A percentile compares a stretch with the other conserved stretches of the same genome.
These are phyloP conservation scores for Schizothorax lantsangensis DNA, from an alignment of 2,797 vertebrate genomes.

Conservation along the genomic window DNA sequence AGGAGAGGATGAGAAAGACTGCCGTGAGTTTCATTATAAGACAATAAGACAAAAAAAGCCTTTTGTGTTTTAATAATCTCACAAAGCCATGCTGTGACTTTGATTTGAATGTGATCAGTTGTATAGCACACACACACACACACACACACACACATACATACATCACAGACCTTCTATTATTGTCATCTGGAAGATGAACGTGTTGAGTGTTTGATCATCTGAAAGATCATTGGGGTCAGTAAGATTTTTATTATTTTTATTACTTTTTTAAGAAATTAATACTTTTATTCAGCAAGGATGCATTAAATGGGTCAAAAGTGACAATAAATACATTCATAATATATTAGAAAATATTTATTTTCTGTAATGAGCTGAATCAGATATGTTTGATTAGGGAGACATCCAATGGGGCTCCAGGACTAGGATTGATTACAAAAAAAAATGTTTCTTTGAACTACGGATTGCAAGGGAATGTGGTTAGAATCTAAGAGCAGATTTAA, in stretches of 20 bases:
- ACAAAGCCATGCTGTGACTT: background rate
- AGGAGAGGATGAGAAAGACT: conserved; percentile 96
- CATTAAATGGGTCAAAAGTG: background rate
- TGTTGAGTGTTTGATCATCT: background rate
- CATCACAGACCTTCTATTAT: background rate
- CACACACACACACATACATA: background rate
- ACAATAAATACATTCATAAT: too few species aligned
- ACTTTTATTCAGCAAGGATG: background rate
- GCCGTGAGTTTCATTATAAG: conserved; percentile 82
- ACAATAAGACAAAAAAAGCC: background rate
- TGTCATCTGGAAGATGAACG: background rate
- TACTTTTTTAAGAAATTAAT: background rate
- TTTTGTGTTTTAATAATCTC: background rate
- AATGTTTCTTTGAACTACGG: too few species aligned
- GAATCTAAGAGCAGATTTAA: background rate
- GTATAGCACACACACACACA: background rate
- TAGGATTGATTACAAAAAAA: too few species aligned
- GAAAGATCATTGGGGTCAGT: background rate
- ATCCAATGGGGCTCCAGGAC: too few species aligned
- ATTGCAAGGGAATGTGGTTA: too few species aligned
- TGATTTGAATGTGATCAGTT: background rate
- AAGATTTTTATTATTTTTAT: background rate
- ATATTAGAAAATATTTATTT: background rate
- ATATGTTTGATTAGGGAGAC: too few species aligned
- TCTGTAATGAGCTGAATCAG: background rate